A percentile compares a stretch with the other conserved stretches of the same genome.
phyloP scores from a whole-genome alignment of 2,113 vertebrate species.

The Uria aalge region DNA sequence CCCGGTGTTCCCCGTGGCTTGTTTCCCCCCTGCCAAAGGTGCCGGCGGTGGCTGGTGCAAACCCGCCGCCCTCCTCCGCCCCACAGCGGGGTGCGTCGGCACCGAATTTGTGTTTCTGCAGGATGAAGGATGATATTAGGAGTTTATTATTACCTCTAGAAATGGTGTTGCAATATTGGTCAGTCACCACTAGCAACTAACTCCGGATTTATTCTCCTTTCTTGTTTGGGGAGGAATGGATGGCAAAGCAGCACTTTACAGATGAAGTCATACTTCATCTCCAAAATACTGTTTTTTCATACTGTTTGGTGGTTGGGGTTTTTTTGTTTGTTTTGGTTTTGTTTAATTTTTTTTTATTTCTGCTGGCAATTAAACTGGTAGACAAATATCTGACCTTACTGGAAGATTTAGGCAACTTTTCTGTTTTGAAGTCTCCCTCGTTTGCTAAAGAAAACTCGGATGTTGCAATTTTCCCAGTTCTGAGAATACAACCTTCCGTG shows the following conservation, averaged over 20 bases:
- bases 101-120: neutral
- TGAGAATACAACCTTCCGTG: slow-evolving; percentile 44
- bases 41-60: neutral
- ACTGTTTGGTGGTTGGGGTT: neutral
- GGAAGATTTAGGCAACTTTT: slow-evolving; percentile 20
- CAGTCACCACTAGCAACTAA: slow-evolving; percentile 43
- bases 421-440: neutral
- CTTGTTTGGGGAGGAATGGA: neutral
- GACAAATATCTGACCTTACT: slow-evolving; percentile 43
- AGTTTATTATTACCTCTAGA: neutral
- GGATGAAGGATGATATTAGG: neutral
- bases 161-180: slow-evolving; percentile 26
- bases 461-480: slow-evolving; percentile 29
- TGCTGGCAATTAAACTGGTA: neutral
- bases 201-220: neutral
- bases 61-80: neutral
- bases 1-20: neutral
- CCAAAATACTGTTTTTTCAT: neutral
- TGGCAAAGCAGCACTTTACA: neutral
- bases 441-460: slow-evolving; percentile 16
- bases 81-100: neutral
- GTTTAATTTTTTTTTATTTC: no score
- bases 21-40: neutral
- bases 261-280: neutral
- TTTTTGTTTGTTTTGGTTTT: neutral